These are phyloP conservation scores for Phrynocephalus vlangalii DNA, from an alignment of 2,797 vertebrate species.

Conservation along the genomic window DNA sequence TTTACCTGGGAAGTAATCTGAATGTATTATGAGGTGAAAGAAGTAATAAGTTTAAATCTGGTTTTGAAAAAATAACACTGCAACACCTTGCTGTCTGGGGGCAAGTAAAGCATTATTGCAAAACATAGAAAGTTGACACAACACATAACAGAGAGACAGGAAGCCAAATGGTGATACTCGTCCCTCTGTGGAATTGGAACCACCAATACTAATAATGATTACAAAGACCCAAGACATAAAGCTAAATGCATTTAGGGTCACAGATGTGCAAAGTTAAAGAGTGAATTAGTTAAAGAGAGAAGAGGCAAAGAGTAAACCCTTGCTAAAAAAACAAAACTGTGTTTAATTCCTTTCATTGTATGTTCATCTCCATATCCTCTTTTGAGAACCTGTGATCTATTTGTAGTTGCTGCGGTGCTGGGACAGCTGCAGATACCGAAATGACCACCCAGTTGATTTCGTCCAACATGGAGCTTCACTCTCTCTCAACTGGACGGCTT, in stretches of 20 bases:
- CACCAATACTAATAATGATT: too few relatives aligned
- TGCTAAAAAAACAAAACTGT: background rate
- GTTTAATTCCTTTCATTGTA: background rate
- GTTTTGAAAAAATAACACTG: too few relatives aligned
- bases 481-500: slow-evolving; percentile 91
- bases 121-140: too few relatives aligned
- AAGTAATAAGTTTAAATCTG: background rate
- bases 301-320: too few relatives aligned
- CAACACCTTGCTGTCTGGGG: too few relatives aligned
- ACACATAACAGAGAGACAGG: too few relatives aligned
- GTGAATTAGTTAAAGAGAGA: background rate
- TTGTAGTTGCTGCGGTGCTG: slow-evolving; percentile 93
- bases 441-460: slow-evolving; percentile 99
- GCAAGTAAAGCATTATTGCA: too few relatives aligned
- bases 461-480: slow-evolving; percentile 95
- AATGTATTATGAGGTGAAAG: background rate
- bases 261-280: too few relatives aligned
- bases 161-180: too few relatives aligned
- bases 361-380: background rate
- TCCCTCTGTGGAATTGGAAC: too few relatives aligned
- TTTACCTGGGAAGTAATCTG: background rate
- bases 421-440: slow-evolving; percentile 97
- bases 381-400: background rate
- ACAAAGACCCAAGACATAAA: too few relatives aligned
- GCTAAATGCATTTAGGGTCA: too few relatives aligned